Conservation (phyloP, 2,797 vertebrate species). For the Gobionotothen gibberifrons region DNA sequence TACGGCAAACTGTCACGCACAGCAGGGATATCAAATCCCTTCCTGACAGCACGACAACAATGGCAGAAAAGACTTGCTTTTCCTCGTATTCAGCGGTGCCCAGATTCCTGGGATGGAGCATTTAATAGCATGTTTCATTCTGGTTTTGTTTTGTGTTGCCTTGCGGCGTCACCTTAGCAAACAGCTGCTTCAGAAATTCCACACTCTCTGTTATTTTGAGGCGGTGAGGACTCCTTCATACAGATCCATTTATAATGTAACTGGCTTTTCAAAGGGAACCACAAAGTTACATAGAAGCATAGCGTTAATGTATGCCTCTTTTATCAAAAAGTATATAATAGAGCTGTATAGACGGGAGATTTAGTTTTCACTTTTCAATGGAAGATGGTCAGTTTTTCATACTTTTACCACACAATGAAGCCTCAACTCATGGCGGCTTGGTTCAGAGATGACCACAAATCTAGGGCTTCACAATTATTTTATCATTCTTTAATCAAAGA, state of each 20-base stretch:
- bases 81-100: conserved; percentile 11
- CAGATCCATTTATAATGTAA: conserved; percentile 31
- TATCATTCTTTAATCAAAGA: too few relatives aligned
- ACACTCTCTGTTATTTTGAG: conserved; percentile 33
- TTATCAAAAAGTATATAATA: not conserved
- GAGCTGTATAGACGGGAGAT: not conserved
- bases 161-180: conserved; percentile 27
- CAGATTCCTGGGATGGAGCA: conserved; percentile 13
- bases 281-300: conserved; percentile 26
- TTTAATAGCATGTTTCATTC: too few relatives aligned
- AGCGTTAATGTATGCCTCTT: not conserved
- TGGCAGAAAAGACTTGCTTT: conserved; percentile 1
- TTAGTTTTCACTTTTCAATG: not conserved
- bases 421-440: not conserved
- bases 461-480: too few relatives aligned
- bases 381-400: not conserved
- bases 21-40: conserved; percentile 62
- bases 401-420: not conserved
- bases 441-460: not conserved
- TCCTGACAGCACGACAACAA: conserved; percentile 37
- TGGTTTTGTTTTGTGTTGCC: conserved; percentile 3
- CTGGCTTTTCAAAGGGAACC: conserved; percentile 37
- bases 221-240: conserved; percentile 17
- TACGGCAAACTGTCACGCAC: conserved; percentile 65
- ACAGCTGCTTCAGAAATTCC: conserved; percentile 44